These are phyloP conservation scores for Probaryconus sp. DNA, from an alignment of 1,140 invertebrate genomes.

Conservation along the genomic window DNA sequence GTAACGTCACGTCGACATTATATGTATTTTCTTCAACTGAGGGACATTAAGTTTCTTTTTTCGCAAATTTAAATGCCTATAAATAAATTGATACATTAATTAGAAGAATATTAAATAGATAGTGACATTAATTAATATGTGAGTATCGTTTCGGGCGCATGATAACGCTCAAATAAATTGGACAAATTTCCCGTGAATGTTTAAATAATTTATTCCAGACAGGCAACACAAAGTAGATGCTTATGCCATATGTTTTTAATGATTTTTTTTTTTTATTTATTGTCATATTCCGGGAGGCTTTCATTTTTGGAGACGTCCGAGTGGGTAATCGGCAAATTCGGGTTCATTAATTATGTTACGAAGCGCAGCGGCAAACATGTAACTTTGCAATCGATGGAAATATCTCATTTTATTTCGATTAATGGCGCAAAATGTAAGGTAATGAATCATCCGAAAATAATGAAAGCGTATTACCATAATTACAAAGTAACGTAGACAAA, in stretches of 20 bases:
- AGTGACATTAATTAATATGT: constrained; percentile 51
- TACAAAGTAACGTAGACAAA: constrained; percentile 33
- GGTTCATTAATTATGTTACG: constrained; percentile 36
- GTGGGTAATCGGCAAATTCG: constrained; percentile 26
- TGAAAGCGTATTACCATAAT: constrained; percentile 55
- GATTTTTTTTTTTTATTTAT: too few species aligned
- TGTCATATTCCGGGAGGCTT: too few species aligned
- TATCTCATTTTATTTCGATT: constrained; percentile 28
- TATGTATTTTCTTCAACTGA: background rate
- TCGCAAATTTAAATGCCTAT: constrained; percentile 35
- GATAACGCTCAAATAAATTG: constrained; percentile 43
- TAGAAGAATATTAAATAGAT: constrained; percentile 42
- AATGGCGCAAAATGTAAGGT: constrained; percentile 10
- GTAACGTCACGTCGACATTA: constrained; percentile 13
- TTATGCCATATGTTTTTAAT: too few species aligned
- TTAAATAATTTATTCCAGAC: background rate
- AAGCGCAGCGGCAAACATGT: background rate
- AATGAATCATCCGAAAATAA: constrained; percentile 57
- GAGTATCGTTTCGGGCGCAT: background rate
- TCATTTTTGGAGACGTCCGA: too few species aligned
- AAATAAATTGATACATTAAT: constrained; percentile 58
- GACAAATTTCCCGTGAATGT: constrained; percentile 14
- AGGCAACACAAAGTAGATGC: too few species aligned
- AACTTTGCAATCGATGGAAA: constrained; percentile 2
- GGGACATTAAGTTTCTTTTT: constrained; percentile 18